A percentile compares a stretch with the other conserved stretches of the same genome.
phyloP scores from a whole-genome alignment of 2,888 invertebrate species.

The Poecilobothrus nobilitatus region DNA sequence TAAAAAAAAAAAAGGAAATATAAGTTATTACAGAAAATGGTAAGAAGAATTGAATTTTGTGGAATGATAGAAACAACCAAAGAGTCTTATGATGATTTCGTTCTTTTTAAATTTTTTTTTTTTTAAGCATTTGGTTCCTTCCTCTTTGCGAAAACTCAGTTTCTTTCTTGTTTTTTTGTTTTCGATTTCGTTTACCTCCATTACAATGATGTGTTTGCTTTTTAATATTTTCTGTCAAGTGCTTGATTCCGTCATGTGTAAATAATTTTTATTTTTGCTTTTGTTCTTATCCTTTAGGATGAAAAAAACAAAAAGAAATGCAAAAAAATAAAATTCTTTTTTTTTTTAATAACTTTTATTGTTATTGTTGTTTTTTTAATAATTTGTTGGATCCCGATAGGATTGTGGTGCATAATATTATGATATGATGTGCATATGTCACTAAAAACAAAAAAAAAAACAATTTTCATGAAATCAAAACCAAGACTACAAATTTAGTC shows the following conservation, averaged over 20 bases:
- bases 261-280: slow-evolving; percentile 23
- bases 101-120: not conserved
- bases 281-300: slow-evolving; percentile 19
- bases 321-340: not conserved
- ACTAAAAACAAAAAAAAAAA: no score
- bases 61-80: no score
- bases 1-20: no score
- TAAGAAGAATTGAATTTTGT: no score
- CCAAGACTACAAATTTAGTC: no score
- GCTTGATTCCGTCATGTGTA: slow-evolving; percentile 28
- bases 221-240: slow-evolving; percentile 27
- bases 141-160: slow-evolving; percentile 6
- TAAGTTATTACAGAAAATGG: no score
- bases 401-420: not conserved
- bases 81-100: no score
- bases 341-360: not conserved
- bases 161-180: slow-evolving; percentile 14
- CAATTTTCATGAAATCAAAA: no score
- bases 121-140: not conserved
- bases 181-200: slow-evolving; percentile 22
- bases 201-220: slow-evolving; percentile 26
- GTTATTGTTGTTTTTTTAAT: not conserved
- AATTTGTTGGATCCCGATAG: not conserved
- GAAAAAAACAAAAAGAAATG: not conserved
- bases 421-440: slow-evolving; percentile 6